phyloP scores from a whole-genome alignment of 2,888 invertebrate genomes.

The Tetragonisca angustula region DNA sequence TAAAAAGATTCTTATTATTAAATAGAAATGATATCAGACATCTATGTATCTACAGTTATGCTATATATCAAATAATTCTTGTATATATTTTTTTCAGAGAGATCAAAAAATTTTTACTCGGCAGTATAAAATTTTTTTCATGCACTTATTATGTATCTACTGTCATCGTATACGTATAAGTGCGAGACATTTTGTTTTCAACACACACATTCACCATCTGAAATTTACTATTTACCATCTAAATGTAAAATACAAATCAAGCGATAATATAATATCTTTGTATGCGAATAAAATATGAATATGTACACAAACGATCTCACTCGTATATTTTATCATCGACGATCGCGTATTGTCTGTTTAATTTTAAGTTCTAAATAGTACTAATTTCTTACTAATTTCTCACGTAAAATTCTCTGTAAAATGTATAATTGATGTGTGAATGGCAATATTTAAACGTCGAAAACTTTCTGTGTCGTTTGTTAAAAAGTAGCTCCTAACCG shows the following conservation, averaged over 20 bases:
- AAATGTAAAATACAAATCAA: not conserved
- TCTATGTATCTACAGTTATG: too few species aligned
- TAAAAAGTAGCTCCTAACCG: constrained; percentile 56
- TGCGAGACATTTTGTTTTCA: not conserved
- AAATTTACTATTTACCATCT: not conserved
- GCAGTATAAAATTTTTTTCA: not conserved
- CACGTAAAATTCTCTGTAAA: not conserved
- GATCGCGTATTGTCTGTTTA: not conserved
- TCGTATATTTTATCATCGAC: not conserved
- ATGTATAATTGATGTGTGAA: not conserved
- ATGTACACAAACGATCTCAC: not conserved
- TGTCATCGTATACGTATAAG: not conserved
- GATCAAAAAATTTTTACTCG: not conserved
- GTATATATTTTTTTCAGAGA: not conserved
- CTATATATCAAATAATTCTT: not conserved
- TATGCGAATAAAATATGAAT: not conserved
- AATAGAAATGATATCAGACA: not conserved
- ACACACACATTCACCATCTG: not conserved
- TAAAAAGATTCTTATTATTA: not conserved
- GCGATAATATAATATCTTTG: not conserved
- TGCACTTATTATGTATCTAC: not conserved
- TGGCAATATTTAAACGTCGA: not conserved
- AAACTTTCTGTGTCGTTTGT: constrained; percentile 29
- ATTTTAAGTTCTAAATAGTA: not conserved
- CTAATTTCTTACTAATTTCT: not conserved